Evolutionary conservation across 2,797 vertebrate genomes (phyloP).

Genomic region (Hydrolagus colliei): DNA sequence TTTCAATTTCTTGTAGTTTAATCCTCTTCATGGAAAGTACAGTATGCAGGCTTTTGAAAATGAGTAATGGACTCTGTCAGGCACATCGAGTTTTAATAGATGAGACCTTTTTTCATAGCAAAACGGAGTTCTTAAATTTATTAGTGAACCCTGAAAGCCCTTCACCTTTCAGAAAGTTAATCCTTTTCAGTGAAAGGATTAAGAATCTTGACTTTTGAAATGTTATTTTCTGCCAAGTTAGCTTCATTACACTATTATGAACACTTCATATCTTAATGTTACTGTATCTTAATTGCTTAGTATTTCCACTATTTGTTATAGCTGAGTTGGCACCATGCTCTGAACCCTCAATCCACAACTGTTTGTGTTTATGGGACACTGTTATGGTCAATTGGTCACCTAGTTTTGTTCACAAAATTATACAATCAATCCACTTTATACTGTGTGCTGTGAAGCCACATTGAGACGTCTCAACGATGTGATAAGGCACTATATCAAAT

Average conservation of each 20-base stretch:
- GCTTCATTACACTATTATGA: no score
- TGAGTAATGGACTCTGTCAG: neutral
- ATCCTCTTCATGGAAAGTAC: neutral
- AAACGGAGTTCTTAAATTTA: no score
- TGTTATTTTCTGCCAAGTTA: neutral
- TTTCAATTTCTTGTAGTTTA: neutral
- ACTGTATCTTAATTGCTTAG: neutral
- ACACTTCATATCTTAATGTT: neutral
- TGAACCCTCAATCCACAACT: neutral
- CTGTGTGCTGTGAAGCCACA: no score
- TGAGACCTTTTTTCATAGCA: no score
- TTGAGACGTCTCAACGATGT: no score
- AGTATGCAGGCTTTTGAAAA: neutral
- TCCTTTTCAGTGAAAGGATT: neutral
- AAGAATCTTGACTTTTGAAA: neutral
- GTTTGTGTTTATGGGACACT: no score
- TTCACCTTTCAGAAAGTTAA: neutral
- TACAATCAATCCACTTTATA: no score
- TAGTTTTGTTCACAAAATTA: no score
- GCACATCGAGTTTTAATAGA: neutral
- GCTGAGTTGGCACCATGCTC: neutral
- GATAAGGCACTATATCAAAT: no score
- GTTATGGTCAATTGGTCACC: no score
- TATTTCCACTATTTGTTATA: neutral
- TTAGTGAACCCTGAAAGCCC: no score